A percentile compares a stretch with the other conserved stretches of the same genome.
Evolutionary conservation across 2,888 invertebrate species (phyloP).

Genomic region (Dysmachus trigonus): DNA sequence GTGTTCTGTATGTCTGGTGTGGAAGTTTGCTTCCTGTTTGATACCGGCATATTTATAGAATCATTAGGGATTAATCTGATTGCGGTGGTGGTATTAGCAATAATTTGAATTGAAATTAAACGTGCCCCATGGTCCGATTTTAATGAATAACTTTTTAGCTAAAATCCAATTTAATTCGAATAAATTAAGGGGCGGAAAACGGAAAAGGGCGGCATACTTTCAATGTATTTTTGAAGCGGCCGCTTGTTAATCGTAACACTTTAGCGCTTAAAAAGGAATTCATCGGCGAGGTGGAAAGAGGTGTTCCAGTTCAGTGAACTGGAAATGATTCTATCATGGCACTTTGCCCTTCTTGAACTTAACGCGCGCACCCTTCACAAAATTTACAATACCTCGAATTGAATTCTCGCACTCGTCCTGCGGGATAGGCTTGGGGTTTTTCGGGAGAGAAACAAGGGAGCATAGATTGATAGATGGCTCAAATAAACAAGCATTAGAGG

Average conservation of each 20-base stretch:
- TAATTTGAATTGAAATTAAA: neutral
- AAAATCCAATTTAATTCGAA: neutral
- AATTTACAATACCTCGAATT: neutral
- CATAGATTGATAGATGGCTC: constrained; percentile 10
- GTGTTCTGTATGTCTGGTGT: neutral
- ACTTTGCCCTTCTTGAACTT: neutral
- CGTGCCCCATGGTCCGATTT: neutral
- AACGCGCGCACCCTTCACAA: neutral
- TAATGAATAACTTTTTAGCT: neutral
- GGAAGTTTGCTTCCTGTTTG: neutral
- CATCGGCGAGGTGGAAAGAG: neutral
- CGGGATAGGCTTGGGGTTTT: neutral
- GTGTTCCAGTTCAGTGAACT: constrained; percentile 1
- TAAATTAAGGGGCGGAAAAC: neutral
- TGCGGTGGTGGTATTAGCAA: neutral
- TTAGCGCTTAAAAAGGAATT: constrained; percentile 15
- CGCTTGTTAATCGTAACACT: constrained; percentile 7
- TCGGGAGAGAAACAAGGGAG: neutral
- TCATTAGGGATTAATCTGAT: neutral
- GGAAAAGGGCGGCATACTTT: neutral
- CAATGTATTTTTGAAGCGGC: neutral
- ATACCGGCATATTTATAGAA: neutral
- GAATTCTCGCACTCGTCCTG: neutral
- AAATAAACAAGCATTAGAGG: constrained; percentile 11
- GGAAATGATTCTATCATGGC: neutral